Base-by-base conservation (phyloP, 2,888 invertebrate species). In the Lycaena phlaeas region DNA sequence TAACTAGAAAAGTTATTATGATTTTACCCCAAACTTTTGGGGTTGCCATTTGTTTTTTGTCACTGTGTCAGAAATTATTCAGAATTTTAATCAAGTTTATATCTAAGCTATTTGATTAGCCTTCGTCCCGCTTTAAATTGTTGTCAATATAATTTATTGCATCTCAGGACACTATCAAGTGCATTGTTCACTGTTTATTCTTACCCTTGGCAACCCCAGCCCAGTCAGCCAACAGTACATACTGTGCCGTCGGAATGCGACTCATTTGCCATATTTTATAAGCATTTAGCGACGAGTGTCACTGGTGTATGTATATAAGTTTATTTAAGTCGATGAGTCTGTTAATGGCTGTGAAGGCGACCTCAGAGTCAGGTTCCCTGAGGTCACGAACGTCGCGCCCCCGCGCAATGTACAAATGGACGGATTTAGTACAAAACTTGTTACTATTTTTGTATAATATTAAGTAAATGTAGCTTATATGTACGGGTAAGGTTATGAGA, bases 391-490 rank as follows among this genome's bases (percentile, higher is more conserved):
- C 62, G 68, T 53, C 64, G 68, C 53, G 64, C 68, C 68, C 71
- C 71, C 75, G 70, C 69, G 68, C 52, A 56, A 75, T 77, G 79
- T 81, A 79, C 81, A 79, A 79, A 79, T 63, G 70, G 70, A 78
- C 64, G 73, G 63, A 72, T 66, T 64, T 75, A 82, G 82, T 82
- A 82, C 82, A 82, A 82, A 81, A 73, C 72, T 78, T 77, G 81
- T 82, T 81, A 78, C 82, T 82, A 82, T 81, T 79, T 81, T 81
- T 82, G 81, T 81, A 81, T 78, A 71, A 65, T 74, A 72, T 68
- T 64, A 72, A 60, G 58, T 77, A 78, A 78, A 68, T 72, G 59
- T 79, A 79, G 75, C 65, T 74, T 72, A 67, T 77, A 59, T 66
- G 61, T 64, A 64, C 57, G 56, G 26, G 49, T 59, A 54, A 52